Percentiles rank a stretch among this genome's conserved stretches.
phyloP scores from a whole-genome alignment of 2,888 invertebrate species.

The Shargacucullia verbasci region DNA sequence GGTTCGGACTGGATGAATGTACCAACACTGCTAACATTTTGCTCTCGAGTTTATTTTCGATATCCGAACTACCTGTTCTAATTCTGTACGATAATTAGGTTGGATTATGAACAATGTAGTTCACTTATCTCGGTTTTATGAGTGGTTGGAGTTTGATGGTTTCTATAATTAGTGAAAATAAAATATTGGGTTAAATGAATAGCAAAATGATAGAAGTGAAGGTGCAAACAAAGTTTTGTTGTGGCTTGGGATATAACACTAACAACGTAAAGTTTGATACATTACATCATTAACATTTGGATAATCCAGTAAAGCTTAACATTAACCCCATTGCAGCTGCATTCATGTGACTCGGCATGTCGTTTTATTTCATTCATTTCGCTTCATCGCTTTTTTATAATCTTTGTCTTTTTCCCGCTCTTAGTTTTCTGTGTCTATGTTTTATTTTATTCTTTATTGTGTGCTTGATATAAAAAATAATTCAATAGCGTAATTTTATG shows the following conservation, averaged over 20 bases:
- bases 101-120: background rate
- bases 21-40: constrained; percentile 66
- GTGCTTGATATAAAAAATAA: constrained; percentile 14
- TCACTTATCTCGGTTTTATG: constrained; percentile 14
- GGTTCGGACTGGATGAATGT: constrained; percentile 90
- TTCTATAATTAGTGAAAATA: background rate
- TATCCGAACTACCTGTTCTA: constrained; percentile 6
- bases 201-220: constrained; percentile 73
- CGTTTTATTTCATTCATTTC: constrained; percentile 58
- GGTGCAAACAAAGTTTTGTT: constrained; percentile 83
- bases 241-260: constrained; percentile 84
- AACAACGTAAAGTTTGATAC: constrained; percentile 62
- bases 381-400: constrained; percentile 55
- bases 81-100: constrained; percentile 5
- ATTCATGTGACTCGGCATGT: constrained; percentile 72
- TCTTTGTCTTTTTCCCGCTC: constrained; percentile 46
- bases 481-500: background rate
- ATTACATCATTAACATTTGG: constrained; percentile 71
- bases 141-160: constrained; percentile 11
- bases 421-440: constrained; percentile 44
- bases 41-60: constrained; percentile 28
- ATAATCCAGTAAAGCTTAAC: constrained; percentile 66
- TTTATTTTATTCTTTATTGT: constrained; percentile 36
- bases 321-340: constrained; percentile 85
- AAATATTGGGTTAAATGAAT: constrained; percentile 1